These are phyloP conservation scores for Pituophis catenifer DNA, from an alignment of 2,113 vertebrate genomes.

Conservation along the genomic window DNA sequence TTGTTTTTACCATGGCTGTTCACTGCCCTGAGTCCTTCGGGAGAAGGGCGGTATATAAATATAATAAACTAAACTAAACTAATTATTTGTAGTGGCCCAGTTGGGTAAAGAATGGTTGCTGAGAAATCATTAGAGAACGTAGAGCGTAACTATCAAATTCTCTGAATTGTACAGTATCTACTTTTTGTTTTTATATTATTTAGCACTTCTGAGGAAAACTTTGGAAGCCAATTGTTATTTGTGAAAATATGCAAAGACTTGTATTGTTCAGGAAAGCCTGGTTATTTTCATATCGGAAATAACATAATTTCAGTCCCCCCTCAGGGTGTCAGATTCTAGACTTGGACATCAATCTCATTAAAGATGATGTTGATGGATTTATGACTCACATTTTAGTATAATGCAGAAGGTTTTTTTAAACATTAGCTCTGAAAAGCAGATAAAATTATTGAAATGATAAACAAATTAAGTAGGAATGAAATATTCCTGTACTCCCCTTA, in stretches of 20 bases:
- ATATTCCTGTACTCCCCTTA: conserved; percentile 46
- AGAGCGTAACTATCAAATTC: neutral
- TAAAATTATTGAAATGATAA: neutral
- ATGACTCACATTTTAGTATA: neutral
- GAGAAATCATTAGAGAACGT: neutral
- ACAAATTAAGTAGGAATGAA: neutral
- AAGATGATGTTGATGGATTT: neutral
- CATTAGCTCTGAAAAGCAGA: neutral
- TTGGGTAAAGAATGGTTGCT: neutral
- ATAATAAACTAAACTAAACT: too few relatives aligned
- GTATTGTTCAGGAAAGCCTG: neutral
- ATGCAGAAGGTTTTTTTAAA: neutral
- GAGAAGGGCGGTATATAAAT: too few relatives aligned
- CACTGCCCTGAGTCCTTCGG: too few relatives aligned
- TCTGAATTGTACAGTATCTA: neutral
- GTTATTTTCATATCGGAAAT: neutral
- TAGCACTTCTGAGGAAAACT: neutral
- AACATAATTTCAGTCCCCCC: neutral
- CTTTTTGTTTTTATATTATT: neutral
- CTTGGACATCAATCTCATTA: neutral
- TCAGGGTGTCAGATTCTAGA: neutral
- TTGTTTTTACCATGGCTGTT: too few relatives aligned
- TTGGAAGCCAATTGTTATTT: neutral
- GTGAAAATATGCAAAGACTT: too few relatives aligned
- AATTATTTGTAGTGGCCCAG: neutral